Base-by-base conservation (phyloP, 2,113 vertebrate genomes). In the Lucifuga dentata region DNA sequence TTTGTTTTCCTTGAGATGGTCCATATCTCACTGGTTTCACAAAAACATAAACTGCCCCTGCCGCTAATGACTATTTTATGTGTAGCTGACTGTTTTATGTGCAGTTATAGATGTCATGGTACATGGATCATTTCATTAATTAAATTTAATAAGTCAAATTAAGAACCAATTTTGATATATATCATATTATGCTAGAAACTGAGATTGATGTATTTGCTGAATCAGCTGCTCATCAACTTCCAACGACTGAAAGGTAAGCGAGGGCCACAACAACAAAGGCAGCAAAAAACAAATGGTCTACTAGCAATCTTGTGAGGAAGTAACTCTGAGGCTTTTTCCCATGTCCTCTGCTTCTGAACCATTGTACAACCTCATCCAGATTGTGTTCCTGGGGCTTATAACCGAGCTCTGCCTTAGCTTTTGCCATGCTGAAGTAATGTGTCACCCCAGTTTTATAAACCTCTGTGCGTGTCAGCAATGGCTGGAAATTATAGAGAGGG, bases 371-470 rank as follows among this genome's bases (percentile, higher is more conserved):
- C 72, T 98, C 95, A 1, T 92, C 86, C 64, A 99, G 89, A 88
- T 81, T 91, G 51, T 93, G 90, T 0, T 88, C 71, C 69, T 84
- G 77, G 7, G 97, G 94, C 49, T 94, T 38, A 1, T 98, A 99
- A 1, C 93, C 80, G 3, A 99, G 92, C 76, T 98, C 95, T 1
- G 32, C 91, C 76, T 73, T 93, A 46, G 97, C 96, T 65, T 99
- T 99, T 7, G 89, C 91, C 72, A 95, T 83, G 72, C 94, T 98
- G 33, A 98, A 99, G 77, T 98, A 98, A 75, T 99, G 96, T 0
- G 96, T 98, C 69, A 98, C 89, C 0, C 95, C 96, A 0, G 95
- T 98, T 90, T 99, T 98, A 78, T 97, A 98, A 68, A 99, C 96
- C 76, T 99, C 97, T 0, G 95, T 92, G 44, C 96, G 91, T 0